Base-by-base conservation (phyloP, 1,140 invertebrate species). In the Drosophila setifemur region DNA sequence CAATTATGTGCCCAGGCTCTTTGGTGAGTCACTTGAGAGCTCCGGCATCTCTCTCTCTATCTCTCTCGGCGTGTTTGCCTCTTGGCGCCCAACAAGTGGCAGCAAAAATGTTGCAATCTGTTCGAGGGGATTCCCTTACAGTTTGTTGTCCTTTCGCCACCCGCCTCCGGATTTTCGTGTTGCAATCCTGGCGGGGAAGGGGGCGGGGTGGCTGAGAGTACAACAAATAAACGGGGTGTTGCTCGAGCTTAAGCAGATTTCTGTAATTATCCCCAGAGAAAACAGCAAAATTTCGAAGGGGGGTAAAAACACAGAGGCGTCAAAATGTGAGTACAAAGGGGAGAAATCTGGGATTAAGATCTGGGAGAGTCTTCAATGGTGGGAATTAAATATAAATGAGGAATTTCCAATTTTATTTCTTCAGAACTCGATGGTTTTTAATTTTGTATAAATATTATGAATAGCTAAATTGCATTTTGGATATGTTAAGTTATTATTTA, bases 241-340 rank as follows among this genome's bases (percentile, higher is more conserved):
- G 53, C 74, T 83, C n/a, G 70, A 70, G 68, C 63, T 58, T 72
- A 60, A 79, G 69, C 67, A 61, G 81, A 81, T 75, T 85, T 75
- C 52, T 60, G 75, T 77, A 85, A 86, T 86, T 75, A 85, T 54
- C 58, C 54, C 49, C 40, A 60, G 66, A 47, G 71, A 53, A 67
- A 79, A 45, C 23, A 40, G 49, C 40, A 66, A 40, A 50, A 48
- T n/a, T n/a, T n/a, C 42, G 37, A 69, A 58, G 57, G n/a, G n/a
- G n/a, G n/a, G n/a, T n/a, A 26, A 68, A 55, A 58, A 29, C 23
- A 42, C n/a, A n/a, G n/a, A n/a, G n/a, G n/a, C n/a, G n/a, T n/a
- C n/a, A n/a, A n/a, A n/a, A n/a, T n/a, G n/a, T n/a, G n/a, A n/a
- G n/a, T n/a, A n/a, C n/a, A n/a, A n/a, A n/a, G n/a, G n/a, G n/a